Conservation (phyloP, 2,113 vertebrate genomes). For the Myiopsitta monachus region DNA sequence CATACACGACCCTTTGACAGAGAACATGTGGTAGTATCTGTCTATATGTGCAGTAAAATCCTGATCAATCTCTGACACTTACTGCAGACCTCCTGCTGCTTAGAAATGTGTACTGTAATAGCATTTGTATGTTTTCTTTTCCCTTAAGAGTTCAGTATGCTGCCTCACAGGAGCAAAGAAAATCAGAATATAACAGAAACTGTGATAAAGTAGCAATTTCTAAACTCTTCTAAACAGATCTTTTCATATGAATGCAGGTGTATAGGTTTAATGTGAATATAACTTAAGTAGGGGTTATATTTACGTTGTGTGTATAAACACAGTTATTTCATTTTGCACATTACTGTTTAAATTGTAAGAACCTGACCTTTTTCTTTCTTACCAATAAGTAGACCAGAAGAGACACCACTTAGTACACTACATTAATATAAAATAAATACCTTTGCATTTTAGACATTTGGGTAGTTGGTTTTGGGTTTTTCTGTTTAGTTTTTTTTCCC, state of each 20-base stretch:
- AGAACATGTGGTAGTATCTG: conserved; percentile 49
- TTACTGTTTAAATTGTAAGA: neutral
- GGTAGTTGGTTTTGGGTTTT: too few species aligned
- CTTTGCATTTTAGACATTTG: neutral
- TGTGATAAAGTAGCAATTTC: conserved; percentile 26
- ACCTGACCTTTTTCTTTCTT: neutral
- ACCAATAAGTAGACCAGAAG: conserved; percentile 22
- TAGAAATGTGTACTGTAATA: conserved; percentile 71
- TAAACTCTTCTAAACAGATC: conserved; percentile 13
- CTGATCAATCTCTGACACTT: conserved; percentile 79
- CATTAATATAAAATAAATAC: neutral
- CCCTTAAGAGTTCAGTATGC: conserved; percentile 68
- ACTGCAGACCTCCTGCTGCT: conserved; percentile 71
- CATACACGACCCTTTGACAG: conserved; percentile 30
- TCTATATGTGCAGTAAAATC: conserved; percentile 65
- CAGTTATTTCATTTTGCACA: neutral
- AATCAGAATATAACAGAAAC: conserved; percentile 67
- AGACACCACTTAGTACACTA: neutral
- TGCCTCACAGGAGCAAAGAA: conserved; percentile 65
- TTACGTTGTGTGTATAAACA: neutral
- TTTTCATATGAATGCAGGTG: neutral
- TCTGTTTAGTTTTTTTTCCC: too few species aligned
- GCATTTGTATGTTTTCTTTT: conserved; percentile 74
- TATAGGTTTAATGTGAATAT: neutral
- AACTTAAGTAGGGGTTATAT: neutral